These are phyloP conservation scores for Diplosoma virens DNA, from an alignment of 23 tunicate species.

Conservation along the genomic window DNA sequence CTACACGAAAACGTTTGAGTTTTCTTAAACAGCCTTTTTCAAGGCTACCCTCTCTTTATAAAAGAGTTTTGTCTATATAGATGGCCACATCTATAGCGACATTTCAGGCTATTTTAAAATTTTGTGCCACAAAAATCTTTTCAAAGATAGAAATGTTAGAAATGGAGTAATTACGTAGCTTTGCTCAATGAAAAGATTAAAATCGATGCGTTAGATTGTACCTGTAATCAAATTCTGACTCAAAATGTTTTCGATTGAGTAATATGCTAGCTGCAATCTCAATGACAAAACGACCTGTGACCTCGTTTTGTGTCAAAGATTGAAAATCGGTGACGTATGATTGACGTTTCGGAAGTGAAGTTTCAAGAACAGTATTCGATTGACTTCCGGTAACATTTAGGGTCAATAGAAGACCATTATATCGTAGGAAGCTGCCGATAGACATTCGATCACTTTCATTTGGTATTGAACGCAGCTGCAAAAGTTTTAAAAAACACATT, in stretches of 20 bases:
- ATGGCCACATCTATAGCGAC: no score
- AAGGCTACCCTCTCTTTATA: no score
- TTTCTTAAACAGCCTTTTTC: no score
- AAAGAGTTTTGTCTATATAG: no score
- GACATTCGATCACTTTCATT: slow-evolving; percentile 22
- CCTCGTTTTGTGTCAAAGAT: slow-evolving; percentile 15
- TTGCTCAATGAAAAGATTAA: no score
- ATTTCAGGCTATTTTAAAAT: no score
- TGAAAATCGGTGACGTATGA: slow-evolving; percentile 37
- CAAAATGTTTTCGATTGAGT: slow-evolving; percentile 41
- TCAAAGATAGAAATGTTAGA: no score
- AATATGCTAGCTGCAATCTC: slow-evolving; percentile 32
- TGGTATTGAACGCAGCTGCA: slow-evolving; percentile 29
- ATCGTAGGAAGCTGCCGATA: slow-evolving; percentile 34
- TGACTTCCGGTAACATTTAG: slow-evolving; percentile 35
- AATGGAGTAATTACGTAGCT: no score
- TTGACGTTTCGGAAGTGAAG: slow-evolving; percentile 29
- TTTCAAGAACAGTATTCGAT: slow-evolving; percentile 3
- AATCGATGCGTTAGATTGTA: no score
- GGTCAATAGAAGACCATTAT: slow-evolving; percentile 31
- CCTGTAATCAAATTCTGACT: slow-evolving; percentile 31
- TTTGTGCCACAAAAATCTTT: no score
- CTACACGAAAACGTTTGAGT: no score
- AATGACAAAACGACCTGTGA: slow-evolving; percentile 48
- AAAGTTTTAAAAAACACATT: background rate